Base-by-base conservation (phyloP, 2,797 vertebrate species). In the Alca torda region DNA sequence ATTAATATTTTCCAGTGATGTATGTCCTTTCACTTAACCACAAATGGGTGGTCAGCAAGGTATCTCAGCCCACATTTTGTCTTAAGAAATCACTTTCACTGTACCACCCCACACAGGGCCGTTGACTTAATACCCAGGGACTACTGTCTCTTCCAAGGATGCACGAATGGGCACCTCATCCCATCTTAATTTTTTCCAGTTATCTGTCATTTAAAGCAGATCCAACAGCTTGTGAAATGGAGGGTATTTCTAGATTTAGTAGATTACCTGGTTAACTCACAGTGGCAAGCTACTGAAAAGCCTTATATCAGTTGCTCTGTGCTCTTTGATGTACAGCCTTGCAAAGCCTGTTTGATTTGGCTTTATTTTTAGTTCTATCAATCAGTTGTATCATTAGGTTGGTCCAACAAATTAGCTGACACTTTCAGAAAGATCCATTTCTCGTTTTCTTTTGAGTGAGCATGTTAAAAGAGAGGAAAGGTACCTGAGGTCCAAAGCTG, bases 1-100 rank as follows among this genome's bases (percentile, higher is more conserved):
- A 97, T 97, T 96, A 96, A 93, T 96, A 93, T 96, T 96, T 96
- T 94, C 84, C 90, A 84, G 76, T 95, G 95, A 96, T 97, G 15
- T 93, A 96, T 96, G 84, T 97, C 92, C 94, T 91, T 96, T 96
- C 94, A 89, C 50, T 95, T 91, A 92, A 72, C 82, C 92, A 93
- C 90, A 97, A 93, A 95, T 79, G 79, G 90, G 93, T 97, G 97
- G 94, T 95, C 96, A 94, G 89, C 87, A 91, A 96, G 79, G 85
- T 79, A 94, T 78, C 79, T 65, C 35, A 89, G 73, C 25, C 54
- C 79, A 63, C 41, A 30, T 88, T 96, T 94, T 89, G 57, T 81
- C 63, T 88, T 57, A 81, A 69, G 76, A 83, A 91, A 90, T 80
- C 51, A 56, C 68, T 94, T 94, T 41, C 65, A 16, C 43, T 48